These are phyloP conservation scores for Drosophila atripex DNA, from an alignment of 2,888 invertebrate genomes.

Conservation along the genomic window DNA sequence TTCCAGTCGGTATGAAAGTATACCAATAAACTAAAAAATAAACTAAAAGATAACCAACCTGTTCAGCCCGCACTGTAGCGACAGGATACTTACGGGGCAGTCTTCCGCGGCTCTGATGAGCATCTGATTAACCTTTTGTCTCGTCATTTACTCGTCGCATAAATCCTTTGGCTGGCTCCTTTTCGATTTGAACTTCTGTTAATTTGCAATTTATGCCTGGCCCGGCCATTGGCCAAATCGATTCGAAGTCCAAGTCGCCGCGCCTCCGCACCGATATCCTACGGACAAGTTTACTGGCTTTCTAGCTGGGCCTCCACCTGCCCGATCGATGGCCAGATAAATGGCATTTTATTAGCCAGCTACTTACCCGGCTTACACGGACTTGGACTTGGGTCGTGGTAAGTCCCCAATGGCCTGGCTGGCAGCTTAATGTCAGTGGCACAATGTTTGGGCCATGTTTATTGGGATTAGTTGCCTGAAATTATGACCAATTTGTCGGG, in stretches of 20 bases:
- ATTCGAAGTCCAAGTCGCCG: conserved; percentile 46
- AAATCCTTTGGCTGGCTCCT: conserved; percentile 54
- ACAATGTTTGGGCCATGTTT: conserved; percentile 79
- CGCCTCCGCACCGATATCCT: conserved; percentile 31
- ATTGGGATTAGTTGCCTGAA: conserved; percentile 80
- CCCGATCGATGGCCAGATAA: conserved; percentile 75
- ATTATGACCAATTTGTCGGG: conserved; percentile 81
- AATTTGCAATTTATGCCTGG: conserved; percentile 71
- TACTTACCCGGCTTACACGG: conserved; percentile 48
- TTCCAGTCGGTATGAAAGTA: not conserved
- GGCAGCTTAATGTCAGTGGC: conserved; percentile 77
- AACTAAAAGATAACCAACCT: not conserved
- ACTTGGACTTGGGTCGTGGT: not conserved
- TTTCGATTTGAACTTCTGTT: conserved; percentile 71
- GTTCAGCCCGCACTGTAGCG: not conserved
- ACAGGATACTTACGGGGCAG: conserved; percentile 7
- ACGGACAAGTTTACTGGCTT: conserved; percentile 37
- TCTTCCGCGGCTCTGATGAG: conserved; percentile 25
- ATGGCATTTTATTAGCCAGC: conserved; percentile 70
- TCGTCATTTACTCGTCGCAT: conserved; percentile 51
- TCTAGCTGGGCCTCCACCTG: conserved; percentile 13
- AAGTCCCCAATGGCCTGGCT: conserved; percentile 37
- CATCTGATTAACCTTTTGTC: conserved; percentile 53
- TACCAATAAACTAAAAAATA: no score
- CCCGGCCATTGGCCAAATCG: conserved; percentile 62